Evolutionary conservation across 2,113 vertebrate genomes (phyloP).

Genomic region (Brachionichthys hirsutus): DNA sequence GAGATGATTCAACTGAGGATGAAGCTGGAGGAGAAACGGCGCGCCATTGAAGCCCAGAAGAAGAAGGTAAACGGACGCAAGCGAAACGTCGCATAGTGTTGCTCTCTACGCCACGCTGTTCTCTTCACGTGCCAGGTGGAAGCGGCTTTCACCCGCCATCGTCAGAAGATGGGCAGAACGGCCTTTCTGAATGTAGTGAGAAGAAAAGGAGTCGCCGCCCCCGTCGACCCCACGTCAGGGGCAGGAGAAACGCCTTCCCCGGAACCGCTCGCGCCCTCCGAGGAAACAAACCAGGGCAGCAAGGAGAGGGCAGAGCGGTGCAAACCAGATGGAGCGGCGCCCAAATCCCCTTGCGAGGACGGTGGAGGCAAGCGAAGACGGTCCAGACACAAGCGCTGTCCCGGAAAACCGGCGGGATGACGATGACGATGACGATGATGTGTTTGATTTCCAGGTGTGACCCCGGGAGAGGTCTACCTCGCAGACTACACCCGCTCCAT

Average conservation of each 20-base stretch:
- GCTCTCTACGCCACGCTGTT: not conserved
- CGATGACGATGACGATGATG: no score
- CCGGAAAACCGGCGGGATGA: no score
- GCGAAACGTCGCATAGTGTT: not conserved
- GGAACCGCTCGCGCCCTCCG: constrained; percentile 46
- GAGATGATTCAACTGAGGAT: constrained; percentile 97
- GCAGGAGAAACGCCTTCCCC: constrained; percentile 72
- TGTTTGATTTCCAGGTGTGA: constrained; percentile 33
- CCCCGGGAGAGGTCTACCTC: constrained; percentile 82
- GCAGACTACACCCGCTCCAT: constrained; percentile 93
- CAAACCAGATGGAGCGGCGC: constrained; percentile 80
- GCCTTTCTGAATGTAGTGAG: constrained; percentile 95
- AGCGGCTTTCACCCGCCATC: constrained; percentile 90
- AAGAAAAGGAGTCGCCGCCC: constrained; percentile 86
- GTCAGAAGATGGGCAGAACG: constrained; percentile 94
- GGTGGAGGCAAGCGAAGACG: constrained; percentile 58
- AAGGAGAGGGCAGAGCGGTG: constrained; percentile 68
- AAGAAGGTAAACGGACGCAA: constrained; percentile 77
- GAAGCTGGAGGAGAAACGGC: constrained; percentile 94
- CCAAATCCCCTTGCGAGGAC: constrained; percentile 87
- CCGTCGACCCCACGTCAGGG: constrained; percentile 80
- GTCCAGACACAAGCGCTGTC: not conserved
- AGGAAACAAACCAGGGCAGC: constrained; percentile 21
- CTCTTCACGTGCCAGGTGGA: constrained; percentile 79
- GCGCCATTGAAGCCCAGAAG: constrained; percentile 96